A percentile compares a stretch with the other conserved stretches of the same genome.
These are phyloP conservation scores for Nemurella pictetii DNA, from an alignment of 2,888 invertebrate genomes.

Conservation along the genomic window DNA sequence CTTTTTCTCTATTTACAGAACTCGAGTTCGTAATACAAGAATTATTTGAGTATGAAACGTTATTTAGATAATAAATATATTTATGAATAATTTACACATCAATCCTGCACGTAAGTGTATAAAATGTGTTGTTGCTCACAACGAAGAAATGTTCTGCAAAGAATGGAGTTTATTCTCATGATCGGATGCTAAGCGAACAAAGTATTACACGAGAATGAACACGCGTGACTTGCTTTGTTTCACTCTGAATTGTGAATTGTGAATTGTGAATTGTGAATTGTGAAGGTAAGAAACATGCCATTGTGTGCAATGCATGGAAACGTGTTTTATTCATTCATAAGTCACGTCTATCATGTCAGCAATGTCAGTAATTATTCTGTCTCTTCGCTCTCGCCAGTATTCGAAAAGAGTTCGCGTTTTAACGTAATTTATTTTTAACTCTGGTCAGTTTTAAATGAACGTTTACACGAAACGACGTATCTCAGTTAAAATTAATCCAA, in stretches of 20 bases:
- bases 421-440: neutral
- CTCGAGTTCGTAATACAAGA: neutral
- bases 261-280: too few relatives aligned
- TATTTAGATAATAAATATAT: neutral
- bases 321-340: neutral
- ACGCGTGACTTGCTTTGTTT: too few relatives aligned
- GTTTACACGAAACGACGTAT: conserved; percentile 14
- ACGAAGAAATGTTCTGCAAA: neutral
- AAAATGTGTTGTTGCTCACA: neutral
- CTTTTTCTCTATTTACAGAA: neutral
- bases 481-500: conserved; percentile 16
- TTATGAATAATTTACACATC: neutral
- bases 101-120: neutral
- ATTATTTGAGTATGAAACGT: neutral
- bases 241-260: too few relatives aligned
- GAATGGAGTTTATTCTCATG: neutral
- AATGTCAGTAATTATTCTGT: neutral
- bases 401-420: neutral
- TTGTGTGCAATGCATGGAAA: neutral
- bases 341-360: neutral
- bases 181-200: neutral
- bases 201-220: too few relatives aligned
- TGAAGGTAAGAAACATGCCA: too few relatives aligned
- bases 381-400: neutral
- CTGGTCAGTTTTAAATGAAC: neutral